These are phyloP conservation scores for Limnephilus auricula DNA, from an alignment of 2,888 invertebrate genomes.

Conservation along the genomic window DNA sequence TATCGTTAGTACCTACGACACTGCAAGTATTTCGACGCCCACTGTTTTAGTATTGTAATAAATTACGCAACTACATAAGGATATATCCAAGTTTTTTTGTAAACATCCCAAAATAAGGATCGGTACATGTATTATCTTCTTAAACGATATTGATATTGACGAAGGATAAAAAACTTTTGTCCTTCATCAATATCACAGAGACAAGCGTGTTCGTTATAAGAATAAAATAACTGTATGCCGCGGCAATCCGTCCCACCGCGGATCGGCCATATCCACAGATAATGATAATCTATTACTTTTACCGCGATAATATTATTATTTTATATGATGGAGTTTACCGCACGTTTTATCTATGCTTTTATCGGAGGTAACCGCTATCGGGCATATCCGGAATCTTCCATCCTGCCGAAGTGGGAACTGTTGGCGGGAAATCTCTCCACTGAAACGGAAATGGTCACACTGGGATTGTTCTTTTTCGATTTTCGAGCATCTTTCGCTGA, in stretches of 20 bases:
- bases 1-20: neutral
- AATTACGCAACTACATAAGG: neutral
- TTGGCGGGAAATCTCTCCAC: constrained; percentile 22
- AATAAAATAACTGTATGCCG: neutral
- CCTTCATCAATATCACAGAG: neutral
- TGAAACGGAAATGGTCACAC: constrained; percentile 41
- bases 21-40: neutral
- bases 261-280: constrained; percentile 31
- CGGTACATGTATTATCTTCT: neutral
- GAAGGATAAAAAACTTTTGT: too few relatives aligned
- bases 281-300: neutral
- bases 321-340: constrained; percentile 23
- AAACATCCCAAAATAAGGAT: neutral
- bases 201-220: neutral
- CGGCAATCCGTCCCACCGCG: constrained; percentile 34
- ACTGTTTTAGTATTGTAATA: neutral
- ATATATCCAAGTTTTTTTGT: neutral
- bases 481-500: neutral
- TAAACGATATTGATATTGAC: too few relatives aligned
- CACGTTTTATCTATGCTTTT: constrained; percentile 32
- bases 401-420: constrained; percentile 55
- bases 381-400: constrained; percentile 61
- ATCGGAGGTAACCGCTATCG: constrained; percentile 61
- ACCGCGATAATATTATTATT: constrained; percentile 55
- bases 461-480: constrained; percentile 3